A percentile compares a stretch with the other conserved stretches of the same genome.
These are phyloP conservation scores for Mixornis gularis DNA, from an alignment of 2,113 vertebrate species.

Conservation along the genomic window DNA sequence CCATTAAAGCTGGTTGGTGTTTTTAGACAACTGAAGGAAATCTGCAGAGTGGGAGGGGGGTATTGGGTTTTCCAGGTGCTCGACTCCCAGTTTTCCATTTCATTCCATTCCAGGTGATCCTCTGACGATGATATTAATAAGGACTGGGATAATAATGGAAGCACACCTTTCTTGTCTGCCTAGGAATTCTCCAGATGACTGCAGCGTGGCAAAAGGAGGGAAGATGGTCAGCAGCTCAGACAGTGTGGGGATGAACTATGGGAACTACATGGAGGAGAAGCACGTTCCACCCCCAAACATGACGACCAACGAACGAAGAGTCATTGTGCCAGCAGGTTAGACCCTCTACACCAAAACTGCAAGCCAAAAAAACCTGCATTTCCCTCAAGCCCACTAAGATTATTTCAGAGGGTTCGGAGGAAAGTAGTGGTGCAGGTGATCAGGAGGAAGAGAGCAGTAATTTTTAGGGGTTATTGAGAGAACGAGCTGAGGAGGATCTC, in stretches of 20 bases:
- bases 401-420: neutral
- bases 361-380: neutral
- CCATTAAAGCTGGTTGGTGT: neutral
- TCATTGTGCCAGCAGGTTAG: slow-evolving; percentile 88
- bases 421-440: neutral
- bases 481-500: neutral
- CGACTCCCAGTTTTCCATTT: neutral
- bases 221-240: slow-evolving; percentile 78
- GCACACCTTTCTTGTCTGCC: neutral
- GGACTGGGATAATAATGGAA: neutral
- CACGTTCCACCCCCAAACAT: slow-evolving; percentile 84
- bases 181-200: slow-evolving; percentile 84
- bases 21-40: neutral
- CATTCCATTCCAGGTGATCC: neutral
- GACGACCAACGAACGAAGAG: slow-evolving; percentile 83
- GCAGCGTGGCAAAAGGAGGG: slow-evolving; percentile 79
- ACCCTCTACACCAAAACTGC: neutral
- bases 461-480: neutral
- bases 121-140: neutral
- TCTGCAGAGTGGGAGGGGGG: neutral
- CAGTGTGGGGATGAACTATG: slow-evolving; percentile 76
- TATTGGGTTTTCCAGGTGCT: neutral
- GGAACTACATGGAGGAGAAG: slow-evolving; percentile 86
- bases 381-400: neutral
- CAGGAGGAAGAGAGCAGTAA: neutral